Evolutionary conservation across 1,140 invertebrate genomes (phyloP).

Genomic region (Sarcophaga bullata): DNA sequence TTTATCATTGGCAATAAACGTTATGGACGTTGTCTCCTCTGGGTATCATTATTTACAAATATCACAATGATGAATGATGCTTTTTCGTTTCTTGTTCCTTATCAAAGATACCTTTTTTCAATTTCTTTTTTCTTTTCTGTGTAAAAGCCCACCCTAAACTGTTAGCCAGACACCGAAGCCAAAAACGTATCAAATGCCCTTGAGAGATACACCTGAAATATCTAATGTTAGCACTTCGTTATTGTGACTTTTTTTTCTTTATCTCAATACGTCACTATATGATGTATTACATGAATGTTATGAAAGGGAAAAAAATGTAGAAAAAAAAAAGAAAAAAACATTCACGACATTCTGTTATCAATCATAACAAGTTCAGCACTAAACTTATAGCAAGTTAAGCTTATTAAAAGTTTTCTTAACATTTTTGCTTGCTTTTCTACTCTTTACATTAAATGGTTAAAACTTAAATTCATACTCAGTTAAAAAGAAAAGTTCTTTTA

Average conservation of each 20-base stretch:
- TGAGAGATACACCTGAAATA: not conserved
- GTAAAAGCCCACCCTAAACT: not conserved
- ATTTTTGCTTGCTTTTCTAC: not conserved
- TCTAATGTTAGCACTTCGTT: slow-evolving; percentile 10
- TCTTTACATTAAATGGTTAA: no score
- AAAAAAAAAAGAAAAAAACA: not conserved
- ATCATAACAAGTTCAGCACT: not conserved
- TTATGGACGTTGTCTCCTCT: slow-evolving; percentile 6
- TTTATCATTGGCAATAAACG: slow-evolving; percentile 21
- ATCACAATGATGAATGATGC: slow-evolving; percentile 17
- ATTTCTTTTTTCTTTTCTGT: not conserved
- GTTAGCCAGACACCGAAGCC: not conserved
- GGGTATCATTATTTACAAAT: slow-evolving; percentile 24
- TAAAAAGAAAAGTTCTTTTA: no score
- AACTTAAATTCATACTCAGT: no score
- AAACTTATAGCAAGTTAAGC: not conserved
- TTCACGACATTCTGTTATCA: not conserved
- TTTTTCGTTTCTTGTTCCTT: not conserved
- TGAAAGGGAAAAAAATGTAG: not conserved
- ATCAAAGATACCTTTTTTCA: not conserved
- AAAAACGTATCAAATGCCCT: not conserved
- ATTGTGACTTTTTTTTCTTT: not conserved
- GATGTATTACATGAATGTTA: slow-evolving; percentile 16
- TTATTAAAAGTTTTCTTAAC: slow-evolving; percentile 1
- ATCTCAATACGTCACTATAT: slow-evolving; percentile 9